phyloP scores from a whole-genome alignment of 2,888 invertebrate species.

The Acleris holmiana region DNA sequence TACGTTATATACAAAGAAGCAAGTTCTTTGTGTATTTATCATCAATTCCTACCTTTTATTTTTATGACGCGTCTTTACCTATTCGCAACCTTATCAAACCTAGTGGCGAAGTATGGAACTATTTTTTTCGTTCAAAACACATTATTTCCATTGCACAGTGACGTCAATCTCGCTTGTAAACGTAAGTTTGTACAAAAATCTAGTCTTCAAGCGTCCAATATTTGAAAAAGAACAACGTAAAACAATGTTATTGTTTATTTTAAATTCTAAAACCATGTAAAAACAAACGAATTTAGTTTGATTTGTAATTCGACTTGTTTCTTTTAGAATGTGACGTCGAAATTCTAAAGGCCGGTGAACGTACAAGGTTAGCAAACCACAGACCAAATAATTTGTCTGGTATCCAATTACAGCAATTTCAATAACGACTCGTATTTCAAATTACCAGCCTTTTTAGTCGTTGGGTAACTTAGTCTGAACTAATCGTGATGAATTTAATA shows the following conservation, averaged over 20 bases:
- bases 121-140: background rate
- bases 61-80: background rate
- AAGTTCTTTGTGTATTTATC: background rate
- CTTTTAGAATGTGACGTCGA: too few relatives aligned
- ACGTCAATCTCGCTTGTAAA: background rate
- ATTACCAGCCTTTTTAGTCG: constrained; percentile 11
- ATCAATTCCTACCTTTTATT: background rate
- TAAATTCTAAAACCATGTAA: too few relatives aligned
- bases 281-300: too few relatives aligned
- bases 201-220: background rate
- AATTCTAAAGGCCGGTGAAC: constrained; percentile 20
- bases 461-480: constrained; percentile 16
- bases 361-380: constrained; percentile 11
- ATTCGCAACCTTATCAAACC: background rate
- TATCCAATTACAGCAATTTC: constrained; percentile 17
- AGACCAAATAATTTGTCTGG: constrained; percentile 23
- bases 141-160: background rate
- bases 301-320: too few relatives aligned
- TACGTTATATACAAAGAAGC: constrained; percentile 1
- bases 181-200: constrained; percentile 2
- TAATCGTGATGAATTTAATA: constrained; percentile 1
- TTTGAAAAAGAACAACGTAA: too few relatives aligned
- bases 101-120: background rate
- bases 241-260: too few relatives aligned
- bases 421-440: constrained; percentile 22